These are phyloP conservation scores for Condylura cristata DNA, from an alignment of 2,113 vertebrate genomes.

Conservation along the genomic window DNA sequence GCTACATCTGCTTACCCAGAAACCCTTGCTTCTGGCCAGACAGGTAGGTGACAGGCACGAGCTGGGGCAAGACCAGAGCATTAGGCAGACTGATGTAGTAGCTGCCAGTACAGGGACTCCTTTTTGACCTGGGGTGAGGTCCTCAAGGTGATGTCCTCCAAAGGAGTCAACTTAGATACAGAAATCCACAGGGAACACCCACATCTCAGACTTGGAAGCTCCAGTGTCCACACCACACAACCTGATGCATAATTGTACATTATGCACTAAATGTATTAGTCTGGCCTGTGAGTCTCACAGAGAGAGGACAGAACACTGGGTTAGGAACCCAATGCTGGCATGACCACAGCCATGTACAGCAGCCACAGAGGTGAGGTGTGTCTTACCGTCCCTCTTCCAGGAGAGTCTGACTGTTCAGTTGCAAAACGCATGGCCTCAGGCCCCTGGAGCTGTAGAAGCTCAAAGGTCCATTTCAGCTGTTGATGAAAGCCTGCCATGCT, in stretches of 20 bases:
- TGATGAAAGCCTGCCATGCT: neutral
- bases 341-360: rapidly evolving
- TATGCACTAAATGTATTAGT: too few species aligned
- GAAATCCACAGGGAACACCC: neutral
- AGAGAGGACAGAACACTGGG: neutral
- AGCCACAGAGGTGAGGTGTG: neutral
- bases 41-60: neutral
- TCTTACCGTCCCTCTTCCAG: neutral
- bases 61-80: neutral
- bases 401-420: neutral
- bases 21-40: conserved; percentile 20
- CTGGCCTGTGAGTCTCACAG: neutral
- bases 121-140: neutral
- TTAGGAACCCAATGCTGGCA: neutral
- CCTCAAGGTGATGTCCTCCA: neutral
- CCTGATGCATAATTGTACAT: neutral
- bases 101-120: neutral
- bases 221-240: neutral
- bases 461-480: neutral
- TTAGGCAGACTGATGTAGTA: neutral
- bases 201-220: neutral
- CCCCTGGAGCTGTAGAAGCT: neutral
- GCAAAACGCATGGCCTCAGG: neutral
- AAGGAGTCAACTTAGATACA: neutral
- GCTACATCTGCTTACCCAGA: neutral